Conservation (phyloP, 2,113 vertebrate species). For the Murina feae region DNA sequence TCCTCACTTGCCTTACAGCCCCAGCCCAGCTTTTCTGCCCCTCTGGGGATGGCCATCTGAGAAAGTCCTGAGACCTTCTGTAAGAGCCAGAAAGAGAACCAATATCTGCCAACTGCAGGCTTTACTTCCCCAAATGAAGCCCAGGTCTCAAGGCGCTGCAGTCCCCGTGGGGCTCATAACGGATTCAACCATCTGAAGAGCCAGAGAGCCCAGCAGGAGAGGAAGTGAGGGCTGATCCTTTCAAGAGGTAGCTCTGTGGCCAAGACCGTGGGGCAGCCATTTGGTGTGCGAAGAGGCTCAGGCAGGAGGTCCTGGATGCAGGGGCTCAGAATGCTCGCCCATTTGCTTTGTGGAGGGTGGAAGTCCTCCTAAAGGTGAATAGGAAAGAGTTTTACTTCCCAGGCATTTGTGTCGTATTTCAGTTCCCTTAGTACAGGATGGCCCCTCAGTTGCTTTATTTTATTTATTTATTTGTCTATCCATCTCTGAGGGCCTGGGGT, state of each 20-base stretch:
- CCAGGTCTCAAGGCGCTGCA: neutral
- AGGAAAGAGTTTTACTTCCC: neutral
- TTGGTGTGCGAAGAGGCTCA: neutral
- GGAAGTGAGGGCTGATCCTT: neutral
- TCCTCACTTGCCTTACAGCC: neutral
- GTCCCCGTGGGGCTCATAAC: neutral
- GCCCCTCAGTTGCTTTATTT: neutral
- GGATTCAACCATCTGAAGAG: too few relatives aligned
- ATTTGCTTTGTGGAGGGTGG: fast-evolving
- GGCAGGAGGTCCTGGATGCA: neutral
- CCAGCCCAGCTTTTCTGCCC: neutral
- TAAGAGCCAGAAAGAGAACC: neutral
- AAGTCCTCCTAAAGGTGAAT: neutral
- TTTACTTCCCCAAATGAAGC: neutral
- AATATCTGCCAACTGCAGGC: neutral
- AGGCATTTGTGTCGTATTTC: neutral
- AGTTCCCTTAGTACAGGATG: neutral
- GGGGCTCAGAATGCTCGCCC: neutral
- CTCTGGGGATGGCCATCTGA: neutral
- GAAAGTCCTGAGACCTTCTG: neutral
- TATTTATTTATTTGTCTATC: neutral
- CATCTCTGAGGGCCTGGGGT: neutral
- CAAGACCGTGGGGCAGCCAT: fast-evolving
- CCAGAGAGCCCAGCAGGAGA: neutral
- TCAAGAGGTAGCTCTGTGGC: neutral